Conservation (phyloP, 2,888 invertebrate species). For the Anoplius nigerrimus region DNA sequence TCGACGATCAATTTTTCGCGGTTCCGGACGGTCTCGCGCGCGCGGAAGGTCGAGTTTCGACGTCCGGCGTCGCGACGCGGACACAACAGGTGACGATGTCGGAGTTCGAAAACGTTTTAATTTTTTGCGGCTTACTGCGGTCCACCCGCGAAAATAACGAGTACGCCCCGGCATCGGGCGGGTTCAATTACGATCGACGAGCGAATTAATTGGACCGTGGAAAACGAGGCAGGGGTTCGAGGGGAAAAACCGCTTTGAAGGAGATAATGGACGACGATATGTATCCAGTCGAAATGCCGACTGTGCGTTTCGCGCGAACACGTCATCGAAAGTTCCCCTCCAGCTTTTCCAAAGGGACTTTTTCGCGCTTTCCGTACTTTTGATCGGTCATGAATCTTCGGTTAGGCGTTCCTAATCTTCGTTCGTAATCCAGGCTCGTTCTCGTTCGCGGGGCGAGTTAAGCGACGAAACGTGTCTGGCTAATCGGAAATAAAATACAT, state of each 20-base stretch:
- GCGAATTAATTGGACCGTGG: constrained; percentile 28
- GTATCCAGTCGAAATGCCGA: too few species aligned
- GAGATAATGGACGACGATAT: too few species aligned
- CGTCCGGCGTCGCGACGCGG: constrained; percentile 18
- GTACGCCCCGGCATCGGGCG: constrained; percentile 32
- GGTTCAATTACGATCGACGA: constrained; percentile 49
- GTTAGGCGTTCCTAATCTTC: not conserved
- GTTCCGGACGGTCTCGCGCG: too few species aligned
- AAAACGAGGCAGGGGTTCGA: not conserved
- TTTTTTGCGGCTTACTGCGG: constrained; percentile 33
- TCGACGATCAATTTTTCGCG: too few species aligned
- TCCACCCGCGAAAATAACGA: constrained; percentile 35
- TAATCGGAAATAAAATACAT: too few species aligned
- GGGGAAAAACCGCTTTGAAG: too few species aligned
- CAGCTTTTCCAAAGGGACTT: too few species aligned
- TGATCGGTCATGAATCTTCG: not conserved
- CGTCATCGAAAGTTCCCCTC: too few species aligned
- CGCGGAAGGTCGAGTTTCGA: not conserved
- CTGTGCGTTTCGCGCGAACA: too few species aligned
- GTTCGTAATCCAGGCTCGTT: not conserved
- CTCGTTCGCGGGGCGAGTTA: not conserved
- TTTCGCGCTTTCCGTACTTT: too few species aligned
- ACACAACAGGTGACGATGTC: not conserved
- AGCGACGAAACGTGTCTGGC: too few species aligned
- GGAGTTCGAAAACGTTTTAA: constrained; percentile 25